Percentiles rank a stretch among this genome's conserved stretches.
These are phyloP conservation scores for Antechinus stuartii DNA, from an alignment of 2,113 vertebrate genomes.

Conservation along the genomic window DNA sequence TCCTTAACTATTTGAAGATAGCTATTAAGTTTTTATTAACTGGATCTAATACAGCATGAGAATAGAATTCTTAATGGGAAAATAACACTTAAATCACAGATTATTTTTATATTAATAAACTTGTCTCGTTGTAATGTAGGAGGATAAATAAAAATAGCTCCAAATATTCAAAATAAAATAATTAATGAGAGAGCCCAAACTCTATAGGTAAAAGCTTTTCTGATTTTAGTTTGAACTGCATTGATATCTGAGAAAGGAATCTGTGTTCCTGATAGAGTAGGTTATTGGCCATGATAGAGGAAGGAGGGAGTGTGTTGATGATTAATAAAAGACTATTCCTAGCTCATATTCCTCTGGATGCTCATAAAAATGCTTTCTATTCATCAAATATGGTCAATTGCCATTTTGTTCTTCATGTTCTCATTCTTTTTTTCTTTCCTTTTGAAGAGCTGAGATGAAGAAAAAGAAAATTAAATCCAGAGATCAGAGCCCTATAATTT, in stretches of 20 bases:
- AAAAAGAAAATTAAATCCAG: neutral
- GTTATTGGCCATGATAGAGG: neutral
- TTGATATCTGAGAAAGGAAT: neutral
- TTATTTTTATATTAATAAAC: constrained; percentile 8
- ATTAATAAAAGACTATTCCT: neutral
- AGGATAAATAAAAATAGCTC: neutral
- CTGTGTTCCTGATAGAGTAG: neutral
- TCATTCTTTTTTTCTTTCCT: constrained; percentile 27
- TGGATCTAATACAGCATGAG: neutral
- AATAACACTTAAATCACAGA: constrained; percentile 27
- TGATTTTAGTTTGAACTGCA: neutral
- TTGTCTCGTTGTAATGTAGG: constrained; percentile 1
- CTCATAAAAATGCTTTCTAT: neutral
- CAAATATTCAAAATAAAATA: neutral
- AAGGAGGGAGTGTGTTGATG: neutral
- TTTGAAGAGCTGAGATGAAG: constrained; percentile 43
- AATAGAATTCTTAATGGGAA: constrained; percentile 47
- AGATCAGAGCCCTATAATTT: neutral
- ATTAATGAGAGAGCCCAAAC: neutral
- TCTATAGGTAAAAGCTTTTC: rapidly evolving
- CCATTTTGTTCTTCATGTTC: neutral
- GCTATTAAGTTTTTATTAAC: neutral
- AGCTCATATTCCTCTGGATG: neutral
- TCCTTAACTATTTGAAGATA: neutral
- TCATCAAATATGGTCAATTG: neutral